These are phyloP conservation scores for Corella eumyota DNA, from an alignment of 23 tunicate species.

Conservation along the genomic window DNA sequence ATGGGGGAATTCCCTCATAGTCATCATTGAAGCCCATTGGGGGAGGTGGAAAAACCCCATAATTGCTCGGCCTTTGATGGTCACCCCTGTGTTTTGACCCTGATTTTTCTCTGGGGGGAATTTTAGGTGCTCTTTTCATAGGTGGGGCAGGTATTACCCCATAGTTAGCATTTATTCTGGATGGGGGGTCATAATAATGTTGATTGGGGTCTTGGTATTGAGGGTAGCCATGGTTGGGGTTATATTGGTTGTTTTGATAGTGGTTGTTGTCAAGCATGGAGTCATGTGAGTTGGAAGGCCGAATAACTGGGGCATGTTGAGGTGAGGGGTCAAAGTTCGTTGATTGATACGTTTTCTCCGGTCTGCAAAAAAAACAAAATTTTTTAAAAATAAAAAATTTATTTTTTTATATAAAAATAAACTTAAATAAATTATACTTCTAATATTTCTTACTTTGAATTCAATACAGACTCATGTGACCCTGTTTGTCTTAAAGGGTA, in stretches of 20 bases:
- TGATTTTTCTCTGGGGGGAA: conserved; percentile 2
- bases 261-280: conserved; percentile 50
- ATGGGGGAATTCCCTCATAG: conserved; percentile 10
- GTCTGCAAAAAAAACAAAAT: conserved; percentile 17
- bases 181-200: neutral
- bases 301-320: conserved; percentile 57
- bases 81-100: neutral
- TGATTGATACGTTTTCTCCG: conserved; percentile 24
- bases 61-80: neutral
- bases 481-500: conserved; percentile 67
- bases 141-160: conserved; percentile 48
- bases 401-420: neutral
- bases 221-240: conserved; percentile 9
- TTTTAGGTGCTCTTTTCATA: conserved; percentile 6
- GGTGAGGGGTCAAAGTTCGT: conserved; percentile 61
- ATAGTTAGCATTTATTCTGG: conserved; percentile 6
- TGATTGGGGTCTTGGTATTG: conserved; percentile 12
- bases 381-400: too few species aligned
- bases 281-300: conserved; percentile 71
- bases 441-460: conserved; percentile 36
- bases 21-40: conserved; percentile 24
- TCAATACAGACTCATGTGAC: conserved; percentile 79
- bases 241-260: conserved; percentile 16
- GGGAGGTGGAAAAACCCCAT: conserved; percentile 12
- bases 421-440: neutral